phyloP scores from a whole-genome alignment of 2,888 invertebrate species.

The Patella depressa region DNA sequence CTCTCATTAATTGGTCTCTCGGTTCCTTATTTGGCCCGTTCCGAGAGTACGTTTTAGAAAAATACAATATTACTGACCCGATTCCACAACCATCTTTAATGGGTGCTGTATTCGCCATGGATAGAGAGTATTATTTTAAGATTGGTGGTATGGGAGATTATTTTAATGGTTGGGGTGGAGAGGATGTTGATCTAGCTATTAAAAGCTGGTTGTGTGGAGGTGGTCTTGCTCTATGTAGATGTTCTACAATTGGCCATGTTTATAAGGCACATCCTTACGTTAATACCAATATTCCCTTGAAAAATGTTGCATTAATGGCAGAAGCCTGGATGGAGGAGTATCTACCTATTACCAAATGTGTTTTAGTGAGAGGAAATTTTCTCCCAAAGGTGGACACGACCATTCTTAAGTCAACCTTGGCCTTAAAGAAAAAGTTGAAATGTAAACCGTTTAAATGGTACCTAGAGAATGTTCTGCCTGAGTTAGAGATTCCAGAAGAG shows the following conservation, averaged over 20 bases:
- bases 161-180: slow-evolving; percentile 5
- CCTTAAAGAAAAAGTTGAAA: not conserved
- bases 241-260: not conserved
- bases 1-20: not conserved
- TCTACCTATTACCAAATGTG: not conserved
- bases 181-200: not conserved
- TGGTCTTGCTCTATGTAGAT: not conserved
- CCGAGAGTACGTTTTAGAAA: not conserved
- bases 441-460: not conserved
- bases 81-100: not conserved
- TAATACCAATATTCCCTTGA: not conserved
- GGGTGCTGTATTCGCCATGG: not conserved
- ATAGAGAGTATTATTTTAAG: not conserved
- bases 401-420: not conserved
- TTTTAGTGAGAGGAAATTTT: not conserved
- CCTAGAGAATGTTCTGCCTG: not conserved
- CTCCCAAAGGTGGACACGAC: not conserved
- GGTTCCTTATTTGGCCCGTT: not conserved
- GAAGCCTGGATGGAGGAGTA: not conserved
- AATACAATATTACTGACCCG: not conserved
- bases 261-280: not conserved
- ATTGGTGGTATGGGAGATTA: not conserved
- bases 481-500: not conserved
- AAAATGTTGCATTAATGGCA: not conserved
- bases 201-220: not conserved